Percentiles rank a stretch among this genome's conserved stretches.
Evolutionary conservation across 2,888 invertebrate genomes (phyloP).

Genomic region (Drosophila trichaetosa): DNA sequence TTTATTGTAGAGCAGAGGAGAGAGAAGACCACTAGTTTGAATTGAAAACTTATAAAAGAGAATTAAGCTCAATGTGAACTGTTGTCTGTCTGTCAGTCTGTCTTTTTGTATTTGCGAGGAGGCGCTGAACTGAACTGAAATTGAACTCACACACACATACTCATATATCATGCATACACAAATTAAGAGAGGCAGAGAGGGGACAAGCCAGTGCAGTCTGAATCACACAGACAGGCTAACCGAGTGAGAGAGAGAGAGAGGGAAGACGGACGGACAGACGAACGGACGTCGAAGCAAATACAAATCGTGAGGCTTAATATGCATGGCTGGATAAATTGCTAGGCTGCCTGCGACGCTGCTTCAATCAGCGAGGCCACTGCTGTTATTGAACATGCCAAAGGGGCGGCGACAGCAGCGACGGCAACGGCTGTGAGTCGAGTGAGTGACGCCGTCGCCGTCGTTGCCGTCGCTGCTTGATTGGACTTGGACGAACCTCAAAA

Average conservation of each 20-base stretch:
- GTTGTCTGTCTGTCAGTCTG: neutral
- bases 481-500: conserved; percentile 79
- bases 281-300: conserved; percentile 62
- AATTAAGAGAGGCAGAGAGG: conserved; percentile 8
- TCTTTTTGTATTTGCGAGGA: neutral
- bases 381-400: conserved; percentile 40
- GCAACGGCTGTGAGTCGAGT: conserved; percentile 15
- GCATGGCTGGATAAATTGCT: conserved; percentile 81
- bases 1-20: conserved; percentile 5
- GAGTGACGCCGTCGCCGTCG: conserved; percentile 20
- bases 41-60: conserved; percentile 78
- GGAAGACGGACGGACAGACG: conserved; percentile 33
- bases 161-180: conserved; percentile 10
- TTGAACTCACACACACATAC: conserved; percentile 60
- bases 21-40: conserved; percentile 43
- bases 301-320: conserved; percentile 82
- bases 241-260: neutral
- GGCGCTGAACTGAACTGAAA: conserved; percentile 66
- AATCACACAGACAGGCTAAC: conserved; percentile 5
- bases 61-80: conserved; percentile 64
- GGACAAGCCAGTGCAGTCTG: neutral
- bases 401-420: conserved; percentile 33
- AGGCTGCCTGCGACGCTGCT: conserved; percentile 69
- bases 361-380: conserved; percentile 58
- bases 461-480: conserved; percentile 67